phyloP scores from a whole-genome alignment of 1,140 invertebrate species.

The Cherax quadricarinatus region DNA sequence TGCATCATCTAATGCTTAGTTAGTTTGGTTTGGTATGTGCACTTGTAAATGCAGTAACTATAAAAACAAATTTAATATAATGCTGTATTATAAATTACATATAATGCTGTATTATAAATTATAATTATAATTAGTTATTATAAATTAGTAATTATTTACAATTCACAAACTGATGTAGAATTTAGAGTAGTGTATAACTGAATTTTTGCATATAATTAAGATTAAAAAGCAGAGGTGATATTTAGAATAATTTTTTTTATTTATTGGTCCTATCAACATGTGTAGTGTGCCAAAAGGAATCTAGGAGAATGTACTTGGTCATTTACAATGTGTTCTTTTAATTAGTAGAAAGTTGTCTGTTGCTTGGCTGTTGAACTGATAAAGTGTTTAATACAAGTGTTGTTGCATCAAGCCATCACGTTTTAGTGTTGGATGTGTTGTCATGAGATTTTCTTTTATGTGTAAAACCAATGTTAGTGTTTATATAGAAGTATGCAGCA shows the following conservation, averaged over 20 bases:
- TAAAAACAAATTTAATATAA: no score
- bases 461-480: no score
- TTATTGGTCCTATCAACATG: background rate
- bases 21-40: no score
- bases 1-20: no score
- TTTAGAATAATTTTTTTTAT: background rate
- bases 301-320: background rate
- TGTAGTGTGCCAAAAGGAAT: background rate
- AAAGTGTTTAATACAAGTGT: no score
- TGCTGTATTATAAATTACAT: no score
- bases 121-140: no score
- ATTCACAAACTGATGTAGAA: background rate
- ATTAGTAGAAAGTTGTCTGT: background rate
- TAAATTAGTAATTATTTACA: background rate
- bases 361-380: background rate
- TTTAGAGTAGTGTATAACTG: background rate
- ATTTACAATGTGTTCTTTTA: background rate
- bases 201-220: background rate
- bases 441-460: background rate
- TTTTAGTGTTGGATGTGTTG: background rate
- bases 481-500: no score
- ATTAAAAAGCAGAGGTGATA: background rate
- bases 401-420: background rate
- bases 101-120: no score
- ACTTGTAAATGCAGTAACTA: no score